These are phyloP conservation scores for Rhyacichthys aspro DNA, from an alignment of 2,797 vertebrate genomes.

Conservation along the genomic window DNA sequence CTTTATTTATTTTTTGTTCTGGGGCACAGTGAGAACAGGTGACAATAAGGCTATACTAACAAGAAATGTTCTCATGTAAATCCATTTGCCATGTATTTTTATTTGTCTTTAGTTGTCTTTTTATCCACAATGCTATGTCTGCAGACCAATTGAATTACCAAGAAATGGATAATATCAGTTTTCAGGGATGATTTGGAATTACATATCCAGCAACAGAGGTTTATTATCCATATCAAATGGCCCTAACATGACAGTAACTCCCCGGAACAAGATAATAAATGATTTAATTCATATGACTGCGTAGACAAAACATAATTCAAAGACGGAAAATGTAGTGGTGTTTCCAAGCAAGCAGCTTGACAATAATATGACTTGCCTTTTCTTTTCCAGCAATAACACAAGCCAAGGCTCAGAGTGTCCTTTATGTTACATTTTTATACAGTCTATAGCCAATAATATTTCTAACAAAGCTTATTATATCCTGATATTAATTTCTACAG, in stretches of 20 bases:
- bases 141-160: not conserved
- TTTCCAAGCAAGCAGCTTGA: slow-evolving; percentile 6
- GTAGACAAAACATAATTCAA: slow-evolving; percentile 7
- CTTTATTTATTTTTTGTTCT: slow-evolving; percentile 2
- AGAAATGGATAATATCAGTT: not conserved
- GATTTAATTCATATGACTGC: slow-evolving; percentile 6
- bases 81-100: too few relatives aligned
- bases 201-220: too few relatives aligned
- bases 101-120: too few relatives aligned
- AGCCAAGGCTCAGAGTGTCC: slow-evolving; percentile 8
- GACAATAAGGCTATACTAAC: slow-evolving; percentile 1
- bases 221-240: not conserved
- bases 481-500: slow-evolving; percentile 22
- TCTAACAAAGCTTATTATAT: slow-evolving; percentile 31
- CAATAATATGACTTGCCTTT: slow-evolving; percentile 15
- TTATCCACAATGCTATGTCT: not conserved
- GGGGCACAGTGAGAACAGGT: not conserved
- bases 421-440: slow-evolving; percentile 27
- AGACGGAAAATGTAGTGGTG: slow-evolving; percentile 2
- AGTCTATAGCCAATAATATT: slow-evolving; percentile 8
- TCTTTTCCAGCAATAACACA: slow-evolving; percentile 12
- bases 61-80: too few relatives aligned
- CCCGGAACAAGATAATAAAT: slow-evolving; percentile 3
- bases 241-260: not conserved
- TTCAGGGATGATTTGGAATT: not conserved